Conservation (phyloP, 2,113 vertebrate genomes). For the Elachura formosa region DNA sequence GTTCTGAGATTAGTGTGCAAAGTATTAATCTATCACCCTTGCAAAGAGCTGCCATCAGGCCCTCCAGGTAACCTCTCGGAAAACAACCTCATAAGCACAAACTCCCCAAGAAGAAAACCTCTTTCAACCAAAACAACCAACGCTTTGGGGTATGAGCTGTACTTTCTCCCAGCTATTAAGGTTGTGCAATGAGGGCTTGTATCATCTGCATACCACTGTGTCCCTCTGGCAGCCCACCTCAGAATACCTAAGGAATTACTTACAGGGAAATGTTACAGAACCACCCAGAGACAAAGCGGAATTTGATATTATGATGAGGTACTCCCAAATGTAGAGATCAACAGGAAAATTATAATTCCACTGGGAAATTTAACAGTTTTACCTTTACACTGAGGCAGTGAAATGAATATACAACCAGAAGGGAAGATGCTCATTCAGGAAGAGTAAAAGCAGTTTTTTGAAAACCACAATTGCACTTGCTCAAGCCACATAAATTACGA, state of each 20-base stretch:
- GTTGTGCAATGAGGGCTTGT: neutral
- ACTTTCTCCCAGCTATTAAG: neutral
- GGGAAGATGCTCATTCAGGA: neutral
- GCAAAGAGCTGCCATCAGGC: neutral
- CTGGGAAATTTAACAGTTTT: neutral
- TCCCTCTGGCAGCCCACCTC: neutral
- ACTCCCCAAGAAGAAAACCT: neutral
- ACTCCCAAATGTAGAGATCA: neutral
- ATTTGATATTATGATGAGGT: neutral
- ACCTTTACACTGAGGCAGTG: neutral
- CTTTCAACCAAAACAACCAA: neutral
- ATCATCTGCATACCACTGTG: neutral
- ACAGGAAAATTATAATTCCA: neutral
- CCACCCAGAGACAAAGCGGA: neutral
- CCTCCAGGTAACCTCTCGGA: neutral
- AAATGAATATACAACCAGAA: neutral
- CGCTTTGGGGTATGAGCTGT: rapidly evolving
- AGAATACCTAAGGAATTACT: neutral
- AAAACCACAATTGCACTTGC: neutral
- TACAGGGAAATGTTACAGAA: neutral
- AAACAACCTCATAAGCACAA: neutral
- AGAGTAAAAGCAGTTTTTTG: neutral
- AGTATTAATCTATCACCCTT: neutral
- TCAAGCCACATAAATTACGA: neutral
- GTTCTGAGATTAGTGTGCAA: neutral